Base-by-base conservation (phyloP, 2,888 invertebrate genomes). In the Philhelius pedissequus region DNA sequence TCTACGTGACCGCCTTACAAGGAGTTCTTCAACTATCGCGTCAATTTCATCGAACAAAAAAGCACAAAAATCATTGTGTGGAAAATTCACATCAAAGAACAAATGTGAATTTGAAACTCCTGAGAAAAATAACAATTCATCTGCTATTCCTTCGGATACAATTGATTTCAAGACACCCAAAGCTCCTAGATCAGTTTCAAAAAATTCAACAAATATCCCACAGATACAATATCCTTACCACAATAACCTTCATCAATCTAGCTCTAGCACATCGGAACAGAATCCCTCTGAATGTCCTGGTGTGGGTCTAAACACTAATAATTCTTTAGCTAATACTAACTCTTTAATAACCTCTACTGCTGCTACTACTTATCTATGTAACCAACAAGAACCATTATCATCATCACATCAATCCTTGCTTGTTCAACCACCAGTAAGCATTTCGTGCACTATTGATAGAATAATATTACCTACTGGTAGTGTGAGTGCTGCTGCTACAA, bases 101-200 rank as follows among this genome's bases (percentile, higher is more conserved):
- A 82, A 66, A 86, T 32, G 81, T 6, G 86, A 81, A 52, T 88
- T 87, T n/a, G 81, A 86, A 68, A 78, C 78, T n/a, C 73, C 83
- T 1, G 77, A 77, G 27, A 66, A 45, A 35, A 18, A 35, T 54
- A 70, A 62, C 0, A 69, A 70, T 54, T 25, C 58, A 22, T 15
- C 66, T 30, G 48, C 22, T 20, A 27, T 25, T 48, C 48, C 8
- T 6, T 38, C 58, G 32, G 87, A 87, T 76, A 79, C 82, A 18
- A 88, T 87, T 32, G 91, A 89, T 8, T 91, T 91, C 68, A 91
- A 91, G 87, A 91, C 92, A 3, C 92, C 91, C 2, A 89, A 90
- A 87, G 89, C 90, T 9, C 91, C 91, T 76, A 76, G 89, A 88
- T 82, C 87, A 52, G 74, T 78, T 38, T 86, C 87, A 40, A 80